A percentile compares a stretch with the other conserved stretches of the same genome.
phyloP scores from a whole-genome alignment of 2,888 invertebrate species.

The Rhogogaster chlorosoma region DNA sequence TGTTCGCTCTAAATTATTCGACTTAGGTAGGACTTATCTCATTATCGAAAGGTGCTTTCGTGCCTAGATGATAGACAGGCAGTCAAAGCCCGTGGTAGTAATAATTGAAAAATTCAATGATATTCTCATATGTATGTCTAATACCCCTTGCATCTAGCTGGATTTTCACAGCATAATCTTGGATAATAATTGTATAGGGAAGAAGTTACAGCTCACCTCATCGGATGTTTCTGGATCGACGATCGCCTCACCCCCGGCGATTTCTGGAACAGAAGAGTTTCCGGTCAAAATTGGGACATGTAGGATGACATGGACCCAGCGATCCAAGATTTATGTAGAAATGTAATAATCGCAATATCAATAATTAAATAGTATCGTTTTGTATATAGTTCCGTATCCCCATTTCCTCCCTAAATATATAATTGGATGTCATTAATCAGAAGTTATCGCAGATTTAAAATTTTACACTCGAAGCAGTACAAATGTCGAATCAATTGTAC shows the following conservation, averaged over 20 bases:
- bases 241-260: not conserved
- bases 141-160: not conserved
- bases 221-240: not conserved
- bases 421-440: too few relatives aligned
- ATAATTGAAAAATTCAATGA: not conserved
- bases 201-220: not conserved
- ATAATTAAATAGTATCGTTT: not conserved
- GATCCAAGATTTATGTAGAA: not conserved
- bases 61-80: not conserved
- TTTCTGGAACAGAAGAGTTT: not conserved
- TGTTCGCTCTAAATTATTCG: not conserved
- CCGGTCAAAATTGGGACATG: not conserved
- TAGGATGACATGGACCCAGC: not conserved
- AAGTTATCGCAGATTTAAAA: too few relatives aligned
- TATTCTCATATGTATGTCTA: not conserved
- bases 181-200: constrained; percentile 14
- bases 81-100: not conserved
- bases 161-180: not conserved
- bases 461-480: not conserved
- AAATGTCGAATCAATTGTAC: constrained; percentile 8
- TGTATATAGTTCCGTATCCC: too few relatives aligned
- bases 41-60: not conserved
- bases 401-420: too few relatives aligned
- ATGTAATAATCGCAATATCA: not conserved
- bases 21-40: not conserved